Base-by-base conservation (phyloP, 2,888 invertebrate genomes). In the Entomobrya proxima region DNA sequence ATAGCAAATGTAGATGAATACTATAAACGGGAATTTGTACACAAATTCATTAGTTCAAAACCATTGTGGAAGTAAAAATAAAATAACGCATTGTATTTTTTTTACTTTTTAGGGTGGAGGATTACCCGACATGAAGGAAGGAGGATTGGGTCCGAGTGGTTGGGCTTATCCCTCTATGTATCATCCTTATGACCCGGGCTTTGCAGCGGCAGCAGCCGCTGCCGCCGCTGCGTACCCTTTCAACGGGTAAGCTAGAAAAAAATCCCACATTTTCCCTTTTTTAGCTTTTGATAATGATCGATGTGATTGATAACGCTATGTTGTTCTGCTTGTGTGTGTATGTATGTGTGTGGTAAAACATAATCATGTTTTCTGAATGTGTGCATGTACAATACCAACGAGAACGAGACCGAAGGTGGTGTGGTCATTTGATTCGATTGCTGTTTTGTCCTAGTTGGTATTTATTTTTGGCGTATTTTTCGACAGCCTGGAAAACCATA, bases 161-260 rank as follows among this genome's bases (percentile, higher is more conserved):
- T 97, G 97, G 97, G 96, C 96, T 90, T 97, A 97, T 92, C 96
- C 97, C 82, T 95, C 96, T 58, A 96, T 97, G 89, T 97, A 97
- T 93, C 97, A 98, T 92, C 97, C 97, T 76, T 98, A 98, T 93
- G 98, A 98, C 91, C 91, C 92, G 4, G 86, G 88, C 64, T 89
- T 89, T 88, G 88, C 89, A 64, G 89, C 90, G 21, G 88, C 89
- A 74, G 91, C 91, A 15, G 96, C 97, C 86, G 90, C 90, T 55
- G 96, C 97, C 86, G 96, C 98, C 92, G 96, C 96, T 87, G 96
- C 96, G 91, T 98, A 98, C 93, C 97, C 97, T 89, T 98, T 98
- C 93, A 97, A 97, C 93, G 97, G 97, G 97, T 97, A 93, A 97
- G 97, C 94, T 87, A 86, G 44, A 35, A 78, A 84, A 58, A 40